Base-by-base conservation (phyloP, 1,140 invertebrate genomes). In the Ceratitis capitata region DNA sequence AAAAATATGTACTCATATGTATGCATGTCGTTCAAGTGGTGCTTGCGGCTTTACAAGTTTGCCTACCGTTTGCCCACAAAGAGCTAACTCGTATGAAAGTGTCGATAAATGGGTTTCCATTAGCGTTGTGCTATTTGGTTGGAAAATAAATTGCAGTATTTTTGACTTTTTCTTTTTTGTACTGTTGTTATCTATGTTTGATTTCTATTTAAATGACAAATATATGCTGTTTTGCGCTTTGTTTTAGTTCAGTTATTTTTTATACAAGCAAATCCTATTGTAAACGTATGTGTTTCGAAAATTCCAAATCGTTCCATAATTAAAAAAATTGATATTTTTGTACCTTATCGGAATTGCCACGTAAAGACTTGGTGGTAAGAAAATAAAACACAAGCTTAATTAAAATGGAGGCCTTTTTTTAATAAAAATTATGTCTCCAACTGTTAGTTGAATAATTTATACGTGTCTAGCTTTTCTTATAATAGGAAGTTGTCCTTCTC, bases 91-190 rank as follows among this genome's bases (percentile, higher is more conserved):
- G n/a, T n/a, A n/a, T 45, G 23, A 35, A 45, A 78, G 69, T 32
- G 39, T 19, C 45, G 69, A 78, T 78, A 78, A 78, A 78, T 78
- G 69, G 69, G n/a, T 78, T 47, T 78, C 69, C 69, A 78, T 78
- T 78, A 78, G 10, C 69, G 6, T 45, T 78, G 35, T 26, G 69
- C 3, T 45, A 14, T 45, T 78, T 6, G n/a, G n/a, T n/a, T 45
- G 19, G 42, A 26, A 9, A 39, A 69, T n/a, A 14, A 39, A 42
- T 10, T 42, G 39, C 39, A 23, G n/a, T 12, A 16, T 78, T 78
- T 23, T 45, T 23, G 5, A 0, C 1, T 42, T 12, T 47, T 45
- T 26, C 23, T n/a, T n/a, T n/a, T n/a, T n/a, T n/a, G n/a, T n/a
- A n/a, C n/a, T n/a, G n/a, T n/a, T n/a, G 32, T 39, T 45, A 10